Percentiles rank a stretch among this genome's conserved stretches.
Conservation (phyloP, 2,113 vertebrate genomes). For the Chaetodon auriga region DNA sequence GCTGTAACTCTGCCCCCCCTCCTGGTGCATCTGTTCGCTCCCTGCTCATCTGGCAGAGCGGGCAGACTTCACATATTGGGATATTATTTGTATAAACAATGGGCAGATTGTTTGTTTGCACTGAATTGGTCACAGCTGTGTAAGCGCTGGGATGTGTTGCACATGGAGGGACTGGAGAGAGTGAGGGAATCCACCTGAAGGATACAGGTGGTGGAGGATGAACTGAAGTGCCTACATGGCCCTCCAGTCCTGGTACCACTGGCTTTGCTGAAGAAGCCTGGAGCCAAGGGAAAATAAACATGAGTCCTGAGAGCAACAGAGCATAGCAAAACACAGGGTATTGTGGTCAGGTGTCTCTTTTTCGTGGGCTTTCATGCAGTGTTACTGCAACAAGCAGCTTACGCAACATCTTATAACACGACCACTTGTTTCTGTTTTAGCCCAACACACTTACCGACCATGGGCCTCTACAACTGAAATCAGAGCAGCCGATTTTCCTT, state of each 20-base stretch:
- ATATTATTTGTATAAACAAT: conserved; percentile 81
- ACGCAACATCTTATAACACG: conserved; percentile 29
- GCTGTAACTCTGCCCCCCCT: conserved; percentile 52
- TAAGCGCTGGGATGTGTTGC: conserved; percentile 32
- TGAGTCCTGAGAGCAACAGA: conserved; percentile 37
- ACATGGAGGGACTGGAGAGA: conserved; percentile 30
- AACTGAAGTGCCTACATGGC: neutral
- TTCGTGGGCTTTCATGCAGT: conserved; percentile 34
- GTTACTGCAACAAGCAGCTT: conserved; percentile 48
- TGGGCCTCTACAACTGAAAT: conserved; percentile 44
- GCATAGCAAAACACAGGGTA: conserved; percentile 45
- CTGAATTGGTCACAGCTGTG: conserved; percentile 66
- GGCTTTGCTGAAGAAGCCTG: conserved; percentile 9
- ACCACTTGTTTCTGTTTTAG: conserved; percentile 62
- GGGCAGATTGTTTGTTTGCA: conserved; percentile 71
- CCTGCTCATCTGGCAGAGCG: conserved; percentile 66
- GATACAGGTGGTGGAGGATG: conserved; percentile 55
- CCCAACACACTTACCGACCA: conserved; percentile 23
- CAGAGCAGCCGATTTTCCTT: conserved; percentile 52
- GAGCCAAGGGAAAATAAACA: conserved; percentile 39
- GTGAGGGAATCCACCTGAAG: conserved; percentile 54
- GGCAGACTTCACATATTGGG: conserved; percentile 69
- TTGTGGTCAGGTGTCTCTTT: conserved; percentile 53
- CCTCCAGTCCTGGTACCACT: neutral
- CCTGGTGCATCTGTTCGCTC: conserved; percentile 74